phyloP scores from a whole-genome alignment of 2,113 vertebrate genomes.

The Scomber japonicus region DNA sequence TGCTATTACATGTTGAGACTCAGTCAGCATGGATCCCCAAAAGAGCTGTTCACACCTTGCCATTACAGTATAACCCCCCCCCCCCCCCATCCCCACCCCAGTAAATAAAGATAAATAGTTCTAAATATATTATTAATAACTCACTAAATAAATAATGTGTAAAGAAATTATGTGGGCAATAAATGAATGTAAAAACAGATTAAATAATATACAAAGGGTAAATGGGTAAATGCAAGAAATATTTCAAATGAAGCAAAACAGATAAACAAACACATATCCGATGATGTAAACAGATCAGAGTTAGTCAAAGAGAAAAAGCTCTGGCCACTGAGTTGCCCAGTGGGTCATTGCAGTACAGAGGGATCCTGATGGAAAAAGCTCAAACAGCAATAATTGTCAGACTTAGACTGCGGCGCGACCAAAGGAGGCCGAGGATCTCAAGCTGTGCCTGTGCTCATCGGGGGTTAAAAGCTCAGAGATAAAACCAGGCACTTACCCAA shows the following conservation, averaged over 20 bases:
- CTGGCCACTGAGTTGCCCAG: background rate
- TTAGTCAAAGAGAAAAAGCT: background rate
- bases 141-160: background rate
- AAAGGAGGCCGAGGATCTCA: constrained; percentile 42
- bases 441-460: constrained; percentile 45
- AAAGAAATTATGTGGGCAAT: too few species aligned
- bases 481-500: constrained; percentile 41
- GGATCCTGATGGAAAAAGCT: constrained; percentile 16
- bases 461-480: constrained; percentile 55
- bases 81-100: too few species aligned
- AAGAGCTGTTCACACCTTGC: background rate
- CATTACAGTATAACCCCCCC: too few species aligned
- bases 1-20: constrained; percentile 19
- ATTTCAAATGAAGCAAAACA: background rate
- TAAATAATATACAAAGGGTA: background rate
- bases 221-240: background rate
- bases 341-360: background rate
- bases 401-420: constrained; percentile 8
- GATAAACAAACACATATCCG: background rate
- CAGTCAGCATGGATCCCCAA: background rate
- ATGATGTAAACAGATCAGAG: background rate
- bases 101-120: background rate
- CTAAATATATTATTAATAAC: background rate
- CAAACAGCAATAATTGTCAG: constrained; percentile 17
- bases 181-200: background rate